Evolutionary conservation across 2,888 invertebrate species (phyloP).

Genomic region (Brassicogethes aeneus): DNA sequence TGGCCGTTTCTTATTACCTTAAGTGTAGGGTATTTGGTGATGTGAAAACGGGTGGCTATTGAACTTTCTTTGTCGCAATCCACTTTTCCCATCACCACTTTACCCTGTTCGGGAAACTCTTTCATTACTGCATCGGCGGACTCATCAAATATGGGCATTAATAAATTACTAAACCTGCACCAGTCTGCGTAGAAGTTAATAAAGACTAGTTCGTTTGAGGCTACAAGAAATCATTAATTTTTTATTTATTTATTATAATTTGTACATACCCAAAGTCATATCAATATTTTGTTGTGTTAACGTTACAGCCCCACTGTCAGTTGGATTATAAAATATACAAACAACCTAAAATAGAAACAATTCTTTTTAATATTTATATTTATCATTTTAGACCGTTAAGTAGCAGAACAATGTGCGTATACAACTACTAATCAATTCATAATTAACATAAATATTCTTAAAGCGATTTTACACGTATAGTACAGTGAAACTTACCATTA

Average conservation of each 20-base stretch:
- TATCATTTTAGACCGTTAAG: too few relatives aligned
- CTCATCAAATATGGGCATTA: constrained; percentile 95
- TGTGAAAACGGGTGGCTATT: constrained; percentile 86
- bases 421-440: too few relatives aligned
- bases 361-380: too few relatives aligned
- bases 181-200: constrained; percentile 99
- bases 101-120: constrained; percentile 71
- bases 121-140: constrained; percentile 78
- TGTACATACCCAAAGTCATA: constrained; percentile 67
- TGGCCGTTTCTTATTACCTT: constrained; percentile 90
- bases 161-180: constrained; percentile 97
- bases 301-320: constrained; percentile 73
- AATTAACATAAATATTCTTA: too few relatives aligned
- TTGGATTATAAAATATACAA: constrained; percentile 60
- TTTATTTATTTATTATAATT: constrained; percentile 1
- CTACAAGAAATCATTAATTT: constrained; percentile 49
- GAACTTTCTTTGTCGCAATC: constrained; percentile 91
- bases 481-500: constrained; percentile 40
- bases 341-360: constrained; percentile 41
- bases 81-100: constrained; percentile 90
- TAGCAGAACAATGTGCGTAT: too few relatives aligned
- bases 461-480: too few relatives aligned
- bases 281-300: constrained; percentile 75
- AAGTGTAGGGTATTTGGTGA: constrained; percentile 96
- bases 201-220: constrained; percentile 92